A percentile compares a stretch with the other conserved stretches of the same genome.
Conservation (phyloP, 2,113 vertebrate genomes). For the Pholis gunnellus region DNA sequence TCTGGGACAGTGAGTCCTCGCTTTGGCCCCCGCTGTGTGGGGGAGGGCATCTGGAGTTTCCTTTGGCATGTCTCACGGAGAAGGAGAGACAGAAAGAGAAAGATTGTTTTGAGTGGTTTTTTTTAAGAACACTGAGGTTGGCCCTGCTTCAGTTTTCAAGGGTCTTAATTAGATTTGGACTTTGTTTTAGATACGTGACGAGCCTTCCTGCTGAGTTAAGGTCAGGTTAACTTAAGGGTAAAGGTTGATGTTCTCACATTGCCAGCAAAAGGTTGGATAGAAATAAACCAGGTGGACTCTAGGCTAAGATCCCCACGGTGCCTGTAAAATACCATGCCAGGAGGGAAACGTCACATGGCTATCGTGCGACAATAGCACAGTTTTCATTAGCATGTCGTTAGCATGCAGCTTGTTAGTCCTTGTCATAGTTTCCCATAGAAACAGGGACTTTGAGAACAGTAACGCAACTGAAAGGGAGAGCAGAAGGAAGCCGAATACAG, state of each 20-base stretch:
- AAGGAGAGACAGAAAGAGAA: constrained; percentile 10
- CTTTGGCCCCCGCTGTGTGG: constrained; percentile 32
- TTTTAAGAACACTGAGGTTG: constrained; percentile 20
- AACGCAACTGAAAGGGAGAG: not conserved
- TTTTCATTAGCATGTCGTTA: not conserved
- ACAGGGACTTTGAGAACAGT: constrained; percentile 8
- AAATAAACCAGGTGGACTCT: not conserved
- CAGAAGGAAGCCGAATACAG: not conserved
- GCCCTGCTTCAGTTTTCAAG: not conserved
- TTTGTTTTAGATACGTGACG: not conserved
- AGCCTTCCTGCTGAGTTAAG: not conserved
- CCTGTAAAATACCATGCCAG: not conserved
- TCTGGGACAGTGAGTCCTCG: constrained; percentile 65
- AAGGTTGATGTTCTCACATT: constrained; percentile 23
- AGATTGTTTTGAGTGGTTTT: constrained; percentile 18
- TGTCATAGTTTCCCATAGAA: constrained; percentile 15
- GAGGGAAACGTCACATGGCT: not conserved
- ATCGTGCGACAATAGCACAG: not conserved
- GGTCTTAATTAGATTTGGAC: not conserved
- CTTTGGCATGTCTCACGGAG: constrained; percentile 45
- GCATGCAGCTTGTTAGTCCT: not conserved
- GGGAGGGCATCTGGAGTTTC: constrained; percentile 63
- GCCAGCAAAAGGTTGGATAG: not conserved
- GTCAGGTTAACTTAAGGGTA: not conserved
- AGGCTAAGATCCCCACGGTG: not conserved